Conservation (phyloP, 2,797 vertebrate species). For the Tokudaia tokunoshimensis region DNA sequence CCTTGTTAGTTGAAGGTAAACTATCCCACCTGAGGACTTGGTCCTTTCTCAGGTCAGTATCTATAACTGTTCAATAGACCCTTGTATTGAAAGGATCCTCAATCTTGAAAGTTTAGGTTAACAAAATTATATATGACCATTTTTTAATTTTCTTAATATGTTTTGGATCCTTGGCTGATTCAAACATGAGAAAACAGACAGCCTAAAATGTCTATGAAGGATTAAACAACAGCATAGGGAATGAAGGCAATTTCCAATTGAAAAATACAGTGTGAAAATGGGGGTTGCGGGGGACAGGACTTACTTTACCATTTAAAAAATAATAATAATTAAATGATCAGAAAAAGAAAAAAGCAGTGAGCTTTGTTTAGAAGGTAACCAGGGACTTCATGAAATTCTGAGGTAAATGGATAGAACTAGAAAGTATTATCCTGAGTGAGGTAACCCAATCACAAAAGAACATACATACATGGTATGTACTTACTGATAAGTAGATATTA, state of each 20-base stretch:
- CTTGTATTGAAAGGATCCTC: background rate
- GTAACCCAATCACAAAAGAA: too few species aligned
- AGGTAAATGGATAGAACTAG: too few species aligned
- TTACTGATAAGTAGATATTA: too few species aligned
- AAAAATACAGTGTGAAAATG: background rate
- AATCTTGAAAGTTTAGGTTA: background rate
- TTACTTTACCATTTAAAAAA: background rate
- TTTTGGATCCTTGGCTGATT: background rate
- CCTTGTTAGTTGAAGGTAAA: background rate
- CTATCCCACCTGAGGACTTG: background rate
- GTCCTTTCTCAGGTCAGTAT: background rate
- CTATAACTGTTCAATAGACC: background rate
- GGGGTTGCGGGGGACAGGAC: too few species aligned
- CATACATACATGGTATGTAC: too few species aligned
- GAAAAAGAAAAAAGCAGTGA: background rate
- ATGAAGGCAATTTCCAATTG: background rate
- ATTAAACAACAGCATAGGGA: background rate
- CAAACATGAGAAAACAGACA: background rate
- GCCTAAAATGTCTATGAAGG: constrained; percentile 19
- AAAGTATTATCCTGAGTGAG: too few species aligned
- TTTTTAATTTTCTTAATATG: background rate
- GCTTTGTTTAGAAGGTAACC: background rate
- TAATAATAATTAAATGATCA: background rate
- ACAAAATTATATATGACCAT: background rate
- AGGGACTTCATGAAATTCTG: background rate